Evolutionary conservation across 2,113 vertebrate genomes (phyloP), one percentile per base, ranked within the genome.

Genomic region (Willisornis vidua): DNA sequence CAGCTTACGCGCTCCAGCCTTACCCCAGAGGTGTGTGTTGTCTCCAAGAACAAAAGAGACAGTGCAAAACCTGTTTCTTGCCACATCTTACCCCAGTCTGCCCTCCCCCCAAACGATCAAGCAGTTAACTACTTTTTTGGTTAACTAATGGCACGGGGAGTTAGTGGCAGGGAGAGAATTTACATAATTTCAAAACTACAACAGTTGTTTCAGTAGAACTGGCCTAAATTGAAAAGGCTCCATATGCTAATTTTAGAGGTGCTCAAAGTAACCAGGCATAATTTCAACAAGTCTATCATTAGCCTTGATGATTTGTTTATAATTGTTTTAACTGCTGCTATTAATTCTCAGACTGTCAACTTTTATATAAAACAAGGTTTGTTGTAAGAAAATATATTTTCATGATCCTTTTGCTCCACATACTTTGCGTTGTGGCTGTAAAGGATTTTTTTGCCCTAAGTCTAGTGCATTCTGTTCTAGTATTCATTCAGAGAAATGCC

Each of bases 351-450:
- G 80, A 59, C 75, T 89, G 74, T 79, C 35, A 77, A 22, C 45
- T 62, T 89, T 76, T 58, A 54, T 49, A 91, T 87, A 85, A 94
- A 89, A 93, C 31, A 79, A 54, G 11, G 55, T 92, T 68, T 87
- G 65, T 52, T 45, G 31, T 29, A 85, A 54, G 35, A 75, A 57
- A 88, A 71, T 49, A 41, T 48, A 19, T 70, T 66, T 58, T 74
- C 37, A 51, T 9, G 4, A 33, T 95, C 7, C 3, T 41, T 49
- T 54, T 85, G 33, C 20, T 72, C 35, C 5, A 22, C 8, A 28
- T 66, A 33, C 5, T 41, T 45, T 20, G 7, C 4, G 1, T 31
- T 20, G 2, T 35, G 19, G 20, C n/a, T 29, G 4, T 45, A 71
- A 89, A 35, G 23, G 55, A 12, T 16, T 37, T 68, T 39, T 61